These are phyloP conservation scores for Brassicogethes aeneus DNA, from an alignment of 2,888 invertebrate genomes.

Conservation along the genomic window DNA sequence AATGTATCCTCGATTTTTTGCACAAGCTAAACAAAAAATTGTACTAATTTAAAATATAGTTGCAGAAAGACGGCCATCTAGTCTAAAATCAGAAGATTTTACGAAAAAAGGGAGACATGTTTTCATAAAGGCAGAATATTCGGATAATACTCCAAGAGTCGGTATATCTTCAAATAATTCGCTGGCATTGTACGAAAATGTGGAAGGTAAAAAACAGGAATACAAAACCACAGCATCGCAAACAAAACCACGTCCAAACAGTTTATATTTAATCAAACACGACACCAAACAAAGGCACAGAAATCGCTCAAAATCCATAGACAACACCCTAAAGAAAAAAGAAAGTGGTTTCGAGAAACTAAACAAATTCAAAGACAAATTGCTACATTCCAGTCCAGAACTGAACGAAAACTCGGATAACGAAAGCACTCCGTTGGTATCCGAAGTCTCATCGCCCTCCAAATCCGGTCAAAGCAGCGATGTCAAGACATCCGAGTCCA, in stretches of 20 bases:
- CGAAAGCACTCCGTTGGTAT: conserved; percentile 60
- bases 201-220: conserved; percentile 21
- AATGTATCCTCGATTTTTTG: too few relatives aligned
- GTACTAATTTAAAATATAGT: too few relatives aligned
- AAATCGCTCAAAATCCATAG: conserved; percentile 34
- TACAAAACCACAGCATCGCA: conserved; percentile 19
- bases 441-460: conserved; percentile 34
- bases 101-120: conserved; percentile 30
- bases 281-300: conserved; percentile 22
- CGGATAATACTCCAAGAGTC: conserved; percentile 18
- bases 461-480: conserved; percentile 28
- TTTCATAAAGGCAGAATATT: conserved; percentile 29
- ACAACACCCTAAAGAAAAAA: conserved; percentile 23
- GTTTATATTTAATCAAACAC: conserved; percentile 26
- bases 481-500: conserved; percentile 27
- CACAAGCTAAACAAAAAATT: too few relatives aligned
- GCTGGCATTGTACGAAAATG: conserved; percentile 22
- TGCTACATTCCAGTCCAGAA: conserved; percentile 35
- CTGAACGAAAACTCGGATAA: conserved; percentile 47
- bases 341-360: conserved; percentile 32
- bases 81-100: conserved; percentile 17
- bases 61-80: conserved; percentile 26
- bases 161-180: conserved; percentile 21
- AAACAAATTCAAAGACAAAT: conserved; percentile 35
- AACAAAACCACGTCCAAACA: conserved; percentile 26